Percentiles rank a stretch among this genome's conserved stretches.
Evolutionary conservation across 2,113 vertebrate species (phyloP).

Genomic region (Rhagologus leucostigma): DNA sequence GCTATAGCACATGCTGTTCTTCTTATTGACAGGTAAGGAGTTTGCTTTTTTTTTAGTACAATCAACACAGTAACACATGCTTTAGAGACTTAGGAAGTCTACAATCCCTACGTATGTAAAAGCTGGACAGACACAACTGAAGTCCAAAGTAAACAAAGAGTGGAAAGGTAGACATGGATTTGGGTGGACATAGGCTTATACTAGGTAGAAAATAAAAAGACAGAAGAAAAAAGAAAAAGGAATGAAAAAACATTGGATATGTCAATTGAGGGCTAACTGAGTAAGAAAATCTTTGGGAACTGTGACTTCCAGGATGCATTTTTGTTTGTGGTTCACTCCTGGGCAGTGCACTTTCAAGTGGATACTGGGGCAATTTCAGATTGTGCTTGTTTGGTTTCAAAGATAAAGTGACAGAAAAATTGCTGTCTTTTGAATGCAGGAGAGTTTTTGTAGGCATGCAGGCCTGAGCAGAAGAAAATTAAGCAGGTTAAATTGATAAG

Average conservation of each 20-base stretch:
- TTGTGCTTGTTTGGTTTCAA: neutral
- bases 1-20: slow-evolving; percentile 33
- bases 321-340: neutral
- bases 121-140: neutral
- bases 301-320: neutral
- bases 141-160: neutral
- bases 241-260: accelerated
- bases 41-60: neutral
- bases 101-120: accelerated
- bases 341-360: neutral
- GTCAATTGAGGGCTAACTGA: neutral
- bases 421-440: neutral
- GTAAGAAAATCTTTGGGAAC: neutral
- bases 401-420: neutral
- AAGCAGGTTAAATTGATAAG: neutral
- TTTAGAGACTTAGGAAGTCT: neutral
- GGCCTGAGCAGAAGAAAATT: neutral
- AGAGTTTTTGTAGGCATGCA: neutral
- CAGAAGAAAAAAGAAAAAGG: neutral
- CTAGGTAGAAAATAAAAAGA: neutral
- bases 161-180: neutral
- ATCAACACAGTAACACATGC: slow-evolving; percentile 30
- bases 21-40: neutral
- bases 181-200: neutral
- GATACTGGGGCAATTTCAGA: neutral